Percentiles rank a stretch among this genome's conserved stretches.
These are phyloP conservation scores for Graptemys geographica DNA, from an alignment of 2,797 vertebrate genomes.

Conservation along the genomic window DNA sequence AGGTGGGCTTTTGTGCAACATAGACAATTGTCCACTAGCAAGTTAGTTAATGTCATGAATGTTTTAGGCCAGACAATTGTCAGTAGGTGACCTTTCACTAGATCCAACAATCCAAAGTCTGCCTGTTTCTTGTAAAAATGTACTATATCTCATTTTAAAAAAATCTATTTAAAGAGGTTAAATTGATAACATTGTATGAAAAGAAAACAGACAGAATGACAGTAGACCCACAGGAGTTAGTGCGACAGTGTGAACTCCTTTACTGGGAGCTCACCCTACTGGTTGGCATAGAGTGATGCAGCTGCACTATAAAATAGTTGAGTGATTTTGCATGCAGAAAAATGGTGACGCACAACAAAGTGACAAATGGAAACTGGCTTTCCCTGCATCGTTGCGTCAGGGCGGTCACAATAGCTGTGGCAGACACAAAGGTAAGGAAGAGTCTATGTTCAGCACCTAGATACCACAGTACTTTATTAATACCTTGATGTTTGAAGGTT, in stretches of 20 bases:
- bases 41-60: background rate
- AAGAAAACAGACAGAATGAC: background rate
- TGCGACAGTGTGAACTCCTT: background rate
- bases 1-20: background rate
- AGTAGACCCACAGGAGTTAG: background rate
- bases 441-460: background rate
- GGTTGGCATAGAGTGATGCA: background rate
- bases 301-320: background rate
- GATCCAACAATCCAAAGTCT: background rate
- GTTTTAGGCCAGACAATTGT: background rate
- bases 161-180: background rate
- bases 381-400: background rate
- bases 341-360: background rate
- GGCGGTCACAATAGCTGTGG: background rate
- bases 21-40: background rate
- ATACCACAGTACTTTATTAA: conserved; percentile 1
- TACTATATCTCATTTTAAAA: background rate
- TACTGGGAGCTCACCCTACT: background rate
- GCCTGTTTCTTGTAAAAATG: background rate
- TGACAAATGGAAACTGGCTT: background rate
- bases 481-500: background rate
- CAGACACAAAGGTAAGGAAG: accelerated
- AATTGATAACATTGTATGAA: background rate
- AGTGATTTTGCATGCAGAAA: background rate
- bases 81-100: background rate